Evolutionary conservation across 2,113 vertebrate genomes (phyloP), one percentile per base, ranked within the genome.

Genomic region (Poeciliopsis occidentalis): DNA sequence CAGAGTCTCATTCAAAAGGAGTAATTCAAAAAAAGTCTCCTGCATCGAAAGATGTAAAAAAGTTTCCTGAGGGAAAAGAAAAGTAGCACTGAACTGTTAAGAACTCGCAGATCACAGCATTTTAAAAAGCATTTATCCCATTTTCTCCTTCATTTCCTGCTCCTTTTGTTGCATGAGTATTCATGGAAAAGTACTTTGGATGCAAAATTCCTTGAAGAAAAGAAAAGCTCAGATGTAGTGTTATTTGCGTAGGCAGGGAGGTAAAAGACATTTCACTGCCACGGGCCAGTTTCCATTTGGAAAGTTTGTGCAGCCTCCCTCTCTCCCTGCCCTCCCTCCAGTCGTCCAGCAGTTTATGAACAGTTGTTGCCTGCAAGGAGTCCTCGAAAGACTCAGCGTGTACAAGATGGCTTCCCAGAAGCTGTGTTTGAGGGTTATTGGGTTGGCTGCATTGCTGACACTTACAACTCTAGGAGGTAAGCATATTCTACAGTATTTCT

Each of bases 381-480:
- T 70, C 72, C 74, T 77, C 60, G 34, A 64, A 39, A 70, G 65
- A 81, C 62, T 57, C 75, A 83, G 44, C 6, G 64, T 44, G 51
- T 12, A 63, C 65, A 89, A 72, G 67, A 95, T 94, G 94, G 79
- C 88, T 60, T 76, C 87, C 64, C 81, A 78, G 78, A 85, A 78
- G 75, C 76, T 93, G 54, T 81, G 13, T 70, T 12, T 92, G 76
- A 91, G 78, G 73, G 60, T 91, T 27, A 63, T 89, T 67, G 84
- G 76, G 13, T 65, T 94, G 71, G 76, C 80, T 57, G 69, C 83
- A 1, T 1, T 94, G 57, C 71, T 93, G 85, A 87, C 85, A 12
- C 24, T 92, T 44, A 60, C 93, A 69, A 80, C 87, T 62, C 75
- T 93, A 4, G 69, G 69, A 89, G 94, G 94, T 94, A 88, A 93